Percentiles rank a stretch among this genome's conserved stretches.
phyloP scores from a whole-genome alignment of 2,797 vertebrate species.

The Tokudaia muenninki region DNA sequence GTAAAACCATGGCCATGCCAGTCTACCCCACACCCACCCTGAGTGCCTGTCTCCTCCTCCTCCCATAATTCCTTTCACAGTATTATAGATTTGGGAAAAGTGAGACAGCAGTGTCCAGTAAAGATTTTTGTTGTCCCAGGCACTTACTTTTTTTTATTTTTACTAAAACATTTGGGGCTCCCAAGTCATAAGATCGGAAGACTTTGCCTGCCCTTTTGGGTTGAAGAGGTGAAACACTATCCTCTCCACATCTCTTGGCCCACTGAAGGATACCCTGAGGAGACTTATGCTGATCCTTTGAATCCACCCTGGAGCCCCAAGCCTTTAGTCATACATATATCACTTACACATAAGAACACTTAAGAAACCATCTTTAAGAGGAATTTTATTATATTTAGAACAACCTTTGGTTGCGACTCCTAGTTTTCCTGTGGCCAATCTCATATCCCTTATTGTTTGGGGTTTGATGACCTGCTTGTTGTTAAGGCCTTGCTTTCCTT shows the following conservation, averaged over 20 bases:
- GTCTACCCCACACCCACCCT: not conserved
- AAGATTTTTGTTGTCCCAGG: not conserved
- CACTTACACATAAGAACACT: not conserved
- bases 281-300: not conserved
- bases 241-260: not conserved
- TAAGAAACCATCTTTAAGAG: not conserved
- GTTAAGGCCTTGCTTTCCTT: not conserved
- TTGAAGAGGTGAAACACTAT: not conserved
- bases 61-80: fast-evolving
- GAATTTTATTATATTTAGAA: not conserved
- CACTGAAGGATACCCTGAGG: not conserved
- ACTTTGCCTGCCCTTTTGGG: not conserved
- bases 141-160: not conserved
- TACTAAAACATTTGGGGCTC: not conserved
- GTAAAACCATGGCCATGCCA: not conserved
- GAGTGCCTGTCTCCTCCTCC: fast-evolving
- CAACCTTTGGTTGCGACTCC: not conserved
- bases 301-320: not conserved
- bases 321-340: not conserved
- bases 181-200: not conserved
- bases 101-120: not conserved
- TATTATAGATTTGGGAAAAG: not conserved
- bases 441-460: not conserved
- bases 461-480: not conserved
- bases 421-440: not conserved